Evolutionary conservation across 2,888 invertebrate genomes (phyloP), one percentile per base, ranked within the genome.

Genomic region (Dascillus cervinus): DNA sequence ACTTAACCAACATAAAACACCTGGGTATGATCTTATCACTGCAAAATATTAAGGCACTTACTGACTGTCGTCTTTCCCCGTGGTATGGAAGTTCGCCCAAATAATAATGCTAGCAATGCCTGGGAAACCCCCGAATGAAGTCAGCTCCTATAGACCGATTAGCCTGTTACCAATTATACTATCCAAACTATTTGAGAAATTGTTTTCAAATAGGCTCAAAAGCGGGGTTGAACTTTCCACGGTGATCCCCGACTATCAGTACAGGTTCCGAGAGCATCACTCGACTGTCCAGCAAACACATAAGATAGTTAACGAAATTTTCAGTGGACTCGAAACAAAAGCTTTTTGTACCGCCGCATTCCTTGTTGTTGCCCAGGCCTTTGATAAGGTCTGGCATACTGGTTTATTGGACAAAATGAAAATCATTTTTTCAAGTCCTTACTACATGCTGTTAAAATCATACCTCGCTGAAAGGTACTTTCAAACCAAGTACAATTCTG

Each of bases 21-120:
- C 32, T 11, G 32, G 26, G n/a, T 31, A 31, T 13, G 31, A 31
- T 8, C 25, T 24, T 9, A 31, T 19, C 13, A 17, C 30, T 9
- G 26, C 20, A 9, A 11, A 30, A 23, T 29, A 13, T 15, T 29
- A 13, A 29, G 22, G 6, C 12, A 24, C 9, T 19, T 30, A 5
- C 17, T 24, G 22, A 9, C 9, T 22, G 11, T 21, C 13, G 9
- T 29, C 21, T 13, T 22, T 11, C 13, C 28, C 28, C 4, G 2
- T 21, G 13, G 11, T 22, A 12, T 29, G 23, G 15, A 29, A 46
- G 9, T 37, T 44, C 3, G 48, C 47, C 1, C 29, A 21, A 3
- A 25, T 44, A 22, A 51, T 49, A 36, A 51, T 53, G 33, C 33
- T 46, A 2, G 30, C 34, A 4, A 50, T 50, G 32, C 41, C 40